phyloP scores from a whole-genome alignment of 2,113 vertebrate species.

The Cyanoliseus patagonus region DNA sequence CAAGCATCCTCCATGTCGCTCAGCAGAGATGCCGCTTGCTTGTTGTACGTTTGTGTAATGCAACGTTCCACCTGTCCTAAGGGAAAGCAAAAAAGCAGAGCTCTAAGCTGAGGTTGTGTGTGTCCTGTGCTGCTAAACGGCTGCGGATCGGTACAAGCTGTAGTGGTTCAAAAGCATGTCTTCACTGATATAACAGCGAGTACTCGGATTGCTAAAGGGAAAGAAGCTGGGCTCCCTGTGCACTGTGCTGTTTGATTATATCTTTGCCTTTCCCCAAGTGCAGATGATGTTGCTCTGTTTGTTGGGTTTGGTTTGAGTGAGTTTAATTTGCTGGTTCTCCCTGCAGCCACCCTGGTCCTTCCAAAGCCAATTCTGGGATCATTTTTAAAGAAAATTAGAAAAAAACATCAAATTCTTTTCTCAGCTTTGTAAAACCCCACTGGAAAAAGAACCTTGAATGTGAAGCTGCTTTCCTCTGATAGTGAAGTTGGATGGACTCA shows the following conservation, averaged over 20 bases:
- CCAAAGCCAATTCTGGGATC: not conserved
- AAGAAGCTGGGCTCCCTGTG: not conserved
- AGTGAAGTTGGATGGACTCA: not conserved
- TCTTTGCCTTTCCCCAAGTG: not conserved
- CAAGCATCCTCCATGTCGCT: accelerated
- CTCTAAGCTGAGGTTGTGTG: not conserved
- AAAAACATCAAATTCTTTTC: not conserved
- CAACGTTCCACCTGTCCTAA: not conserved
- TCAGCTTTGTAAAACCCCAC: not conserved
- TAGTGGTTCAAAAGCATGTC: not conserved
- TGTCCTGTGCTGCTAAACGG: not conserved
- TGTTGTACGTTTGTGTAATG: not conserved
- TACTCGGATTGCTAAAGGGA: not conserved
- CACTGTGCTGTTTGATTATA: not conserved
- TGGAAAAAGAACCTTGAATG: not conserved
- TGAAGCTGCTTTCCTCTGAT: not conserved
- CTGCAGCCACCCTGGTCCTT: not conserved
- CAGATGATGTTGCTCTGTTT: not conserved
- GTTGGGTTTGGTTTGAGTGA: not conserved
- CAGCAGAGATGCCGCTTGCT: not conserved
- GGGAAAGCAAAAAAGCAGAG: not conserved
- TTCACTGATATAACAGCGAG: not conserved
- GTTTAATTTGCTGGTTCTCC: not conserved
- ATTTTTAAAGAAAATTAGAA: not conserved
- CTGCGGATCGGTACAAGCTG: not conserved